phyloP scores from a whole-genome alignment of 1,140 invertebrate genomes.

The Heliconius congener region DNA sequence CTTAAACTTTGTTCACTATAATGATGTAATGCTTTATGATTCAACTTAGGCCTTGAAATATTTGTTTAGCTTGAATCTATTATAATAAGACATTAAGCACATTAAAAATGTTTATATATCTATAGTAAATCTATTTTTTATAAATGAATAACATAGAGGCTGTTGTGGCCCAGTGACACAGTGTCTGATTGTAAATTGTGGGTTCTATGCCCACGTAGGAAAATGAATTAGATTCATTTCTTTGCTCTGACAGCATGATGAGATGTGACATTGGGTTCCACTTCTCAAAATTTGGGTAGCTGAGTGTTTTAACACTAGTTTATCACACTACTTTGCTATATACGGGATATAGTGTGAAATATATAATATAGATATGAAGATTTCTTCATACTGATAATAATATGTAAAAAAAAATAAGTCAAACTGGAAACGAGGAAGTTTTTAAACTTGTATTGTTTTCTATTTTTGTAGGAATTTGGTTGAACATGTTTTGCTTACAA shows the following conservation, averaged over 20 bases:
- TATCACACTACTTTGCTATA: too few species aligned
- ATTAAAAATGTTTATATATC: background rate
- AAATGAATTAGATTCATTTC: background rate
- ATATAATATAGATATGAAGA: background rate
- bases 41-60: conserved; percentile 36
- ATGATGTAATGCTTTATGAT: conserved; percentile 42
- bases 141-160: background rate
- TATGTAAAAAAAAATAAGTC: background rate
- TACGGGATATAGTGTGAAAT: background rate
- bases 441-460: background rate
- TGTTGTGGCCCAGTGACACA: background rate
- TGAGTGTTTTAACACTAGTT: too few species aligned
- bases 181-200: too few species aligned
- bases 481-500: background rate
- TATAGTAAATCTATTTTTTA: background rate
- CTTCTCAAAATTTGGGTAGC: too few species aligned
- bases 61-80: background rate
- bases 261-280: background rate
- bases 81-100: background rate
- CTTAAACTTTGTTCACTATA: conserved; percentile 2
- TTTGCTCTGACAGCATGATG: background rate
- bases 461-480: background rate
- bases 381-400: too few species aligned
- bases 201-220: too few species aligned
- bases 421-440: background rate